Evolutionary conservation across 1,140 invertebrate genomes (phyloP), one percentile per base, ranked within the genome.

Genomic region (Marisa cornuarietis): DNA sequence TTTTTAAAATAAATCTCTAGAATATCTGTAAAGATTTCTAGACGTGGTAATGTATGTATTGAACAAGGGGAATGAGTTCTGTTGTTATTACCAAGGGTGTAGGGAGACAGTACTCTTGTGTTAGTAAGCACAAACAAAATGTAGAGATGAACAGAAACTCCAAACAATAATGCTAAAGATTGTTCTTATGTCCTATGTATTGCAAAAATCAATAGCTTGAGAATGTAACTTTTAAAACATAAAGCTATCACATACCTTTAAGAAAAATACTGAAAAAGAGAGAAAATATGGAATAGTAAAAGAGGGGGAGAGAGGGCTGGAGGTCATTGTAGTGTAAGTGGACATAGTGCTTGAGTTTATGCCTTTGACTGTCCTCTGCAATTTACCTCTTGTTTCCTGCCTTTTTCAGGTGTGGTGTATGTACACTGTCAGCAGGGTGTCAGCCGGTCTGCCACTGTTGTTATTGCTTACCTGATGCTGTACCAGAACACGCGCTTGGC

Each of bases 341-440:
- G n/a, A n/a, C n/a, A n/a, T n/a, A n/a, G n/a, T n/a, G n/a, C n/a
- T n/a, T n/a, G n/a, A n/a, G n/a, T n/a, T n/a, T n/a, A n/a, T n/a
- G n/a, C n/a, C n/a, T n/a, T n/a, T n/a, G n/a, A n/a, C 69, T 71
- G 18, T 71, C 22, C 22, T 22, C 18, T 22, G n/a, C 8, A 18
- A 18, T 16, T 13, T 7, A 51, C 18, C 18, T 31, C 63, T 11
- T 76, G n/a, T 76, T 42, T 72, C 24, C 72, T 26, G 11, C 61
- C 9, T 82, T 66, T 79, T 84, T 11, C 83, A 90, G 93, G 94
- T 62, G 94, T 94, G 86, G 96, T 98, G 51, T 92, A 98, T 86
- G 94, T 98, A 22, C 97, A 99, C 90, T 99, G 97, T 92, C 96
- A 97, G 86, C 96, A 96, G 63, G 97, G 97, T 26, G 95, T 98